Evolutionary conservation across 2,113 vertebrate genomes (phyloP), one percentile per base, ranked within the genome.

Genomic region (Phasianus colchicus): DNA sequence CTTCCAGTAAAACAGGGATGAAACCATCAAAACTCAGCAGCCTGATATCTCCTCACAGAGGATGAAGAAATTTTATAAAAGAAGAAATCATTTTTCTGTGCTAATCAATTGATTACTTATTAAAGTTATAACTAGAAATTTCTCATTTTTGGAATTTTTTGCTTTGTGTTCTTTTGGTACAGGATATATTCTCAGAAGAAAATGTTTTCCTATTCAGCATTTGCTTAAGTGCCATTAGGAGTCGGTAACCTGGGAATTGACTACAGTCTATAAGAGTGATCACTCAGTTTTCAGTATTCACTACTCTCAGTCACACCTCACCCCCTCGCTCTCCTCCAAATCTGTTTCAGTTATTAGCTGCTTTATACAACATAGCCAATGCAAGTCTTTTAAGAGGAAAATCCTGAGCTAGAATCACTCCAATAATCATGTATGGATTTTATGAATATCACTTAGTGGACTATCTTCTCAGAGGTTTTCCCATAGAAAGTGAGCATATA

Each of bases 81-180:
- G 86, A 45, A 25, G 5, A 58, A 81, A 83, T 63, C 10, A 0
- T 75, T 60, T 84, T 78, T n/a, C 32, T 52, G 22, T 67, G 67
- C 11, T 74, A 55, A 36, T 90, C 83, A 83, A 86, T 11, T 67
- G 65, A 86, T 88, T 78, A 90, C 5, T 24, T 83, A 69, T 77
- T 86, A 88, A 80, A 88, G 50, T 14, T 77, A 71, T 64, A 89
- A 90, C 42, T 80, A 22, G 60, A 91, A 90, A 91, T 66, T 45
- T 20, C 4, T 45, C 65, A 34, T 32, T 71, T 34, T 85, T 27
- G 36, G 34, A 69, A 79, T 66, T 81, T 86, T 91, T 85, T 83
- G 38, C 29, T 81, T 90, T 75, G 34, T 7, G 22, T 86, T 90
- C 25, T 69, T 71, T 83, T 76, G 60, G 48, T 72, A 71, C 20